Base-by-base conservation (phyloP, 2,888 invertebrate genomes). In the Dryomyza anilis region DNA sequence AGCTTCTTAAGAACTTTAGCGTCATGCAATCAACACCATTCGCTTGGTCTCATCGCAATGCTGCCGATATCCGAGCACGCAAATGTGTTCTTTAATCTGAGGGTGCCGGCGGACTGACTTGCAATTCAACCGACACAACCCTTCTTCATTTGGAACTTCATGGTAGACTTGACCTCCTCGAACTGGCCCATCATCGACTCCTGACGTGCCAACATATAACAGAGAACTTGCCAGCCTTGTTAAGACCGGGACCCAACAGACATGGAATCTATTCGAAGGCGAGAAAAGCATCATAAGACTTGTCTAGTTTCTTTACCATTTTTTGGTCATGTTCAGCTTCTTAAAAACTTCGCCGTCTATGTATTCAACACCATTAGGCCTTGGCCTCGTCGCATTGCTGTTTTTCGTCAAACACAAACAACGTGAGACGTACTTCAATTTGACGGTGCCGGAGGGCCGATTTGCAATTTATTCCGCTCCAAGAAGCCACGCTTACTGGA, bases 141-240 rank as follows among this genome's bases (percentile, higher is more conserved):
- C n/a, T n/a, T n/a, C 86, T 99, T 99, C 98, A 99, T 98, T 85
- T 99, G 99, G 88, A 99, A 99, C 85, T 99, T 99, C 86, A 99
- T 99, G 75, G 99, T 99, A 10, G 96, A 96, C 80, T 97, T 97
- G 69, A 97, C 95, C 86, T 99, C 99, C 85, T 99, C 98, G 72
- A 97, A 94, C 85, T 98, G 99, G 77, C 88, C 89, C 63, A 89
- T 89, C 94, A 99, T 95, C 21, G 95, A 94, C 85, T 99, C 99
- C 81, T 93, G 93, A 83, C 99, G 99, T 66, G 97, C 94, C 67
- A 99, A 88, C 64, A 98, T n/a, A n/a, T 92, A 84, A 97, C 95
- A 85, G 99, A 99, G 87, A 99, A 99, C 88, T 99, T 99, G 83
- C 99, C 99, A 67, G 98, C 99, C 85, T 99, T 99, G 89, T 99